phyloP scores from a whole-genome alignment of 1,140 invertebrate genomes.

The Mamestra configurata region DNA sequence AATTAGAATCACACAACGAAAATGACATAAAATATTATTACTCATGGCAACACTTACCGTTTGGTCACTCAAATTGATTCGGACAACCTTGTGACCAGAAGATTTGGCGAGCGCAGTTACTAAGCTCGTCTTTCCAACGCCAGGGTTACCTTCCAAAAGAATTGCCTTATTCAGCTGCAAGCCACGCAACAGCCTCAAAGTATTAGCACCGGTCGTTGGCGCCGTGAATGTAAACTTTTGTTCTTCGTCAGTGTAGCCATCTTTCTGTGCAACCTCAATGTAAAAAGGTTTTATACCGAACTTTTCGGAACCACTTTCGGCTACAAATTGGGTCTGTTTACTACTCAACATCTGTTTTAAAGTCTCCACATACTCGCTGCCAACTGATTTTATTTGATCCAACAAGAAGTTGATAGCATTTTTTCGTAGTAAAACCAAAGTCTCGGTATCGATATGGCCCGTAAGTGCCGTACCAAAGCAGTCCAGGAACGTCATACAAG shows the following conservation, averaged over 20 bases:
- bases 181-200: slow-evolving; percentile 94
- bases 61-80: slow-evolving; percentile 99
- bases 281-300: slow-evolving; percentile 93
- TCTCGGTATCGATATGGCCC: slow-evolving; percentile 88
- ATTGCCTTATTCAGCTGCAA: slow-evolving; percentile 97
- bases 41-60: slow-evolving; percentile 90
- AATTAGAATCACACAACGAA: slow-evolving; percentile 31
- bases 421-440: slow-evolving; percentile 86
- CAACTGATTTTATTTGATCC: slow-evolving; percentile 83
- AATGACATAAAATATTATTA: neutral
- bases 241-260: slow-evolving; percentile 57
- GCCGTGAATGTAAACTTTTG: slow-evolving; percentile 92
- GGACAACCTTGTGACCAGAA: slow-evolving; percentile 94
- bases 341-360: slow-evolving; percentile 73
- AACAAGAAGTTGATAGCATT: slow-evolving; percentile 87
- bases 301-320: slow-evolving; percentile 68
- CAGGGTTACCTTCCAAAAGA: slow-evolving; percentile 98
- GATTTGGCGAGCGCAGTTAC: slow-evolving; percentile 96
- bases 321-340: slow-evolving; percentile 69
- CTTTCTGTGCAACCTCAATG: slow-evolving; percentile 87
- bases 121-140: slow-evolving; percentile 99
- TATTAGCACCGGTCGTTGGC: slow-evolving; percentile 95
- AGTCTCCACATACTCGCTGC: slow-evolving; percentile 70
- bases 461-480: slow-evolving; percentile 93
- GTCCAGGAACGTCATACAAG: slow-evolving; percentile 97